Percentiles rank a stretch among this genome's conserved stretches.
phyloP scores from a whole-genome alignment of 2,797 vertebrate species.

The Scyliorhinus canicula region DNA sequence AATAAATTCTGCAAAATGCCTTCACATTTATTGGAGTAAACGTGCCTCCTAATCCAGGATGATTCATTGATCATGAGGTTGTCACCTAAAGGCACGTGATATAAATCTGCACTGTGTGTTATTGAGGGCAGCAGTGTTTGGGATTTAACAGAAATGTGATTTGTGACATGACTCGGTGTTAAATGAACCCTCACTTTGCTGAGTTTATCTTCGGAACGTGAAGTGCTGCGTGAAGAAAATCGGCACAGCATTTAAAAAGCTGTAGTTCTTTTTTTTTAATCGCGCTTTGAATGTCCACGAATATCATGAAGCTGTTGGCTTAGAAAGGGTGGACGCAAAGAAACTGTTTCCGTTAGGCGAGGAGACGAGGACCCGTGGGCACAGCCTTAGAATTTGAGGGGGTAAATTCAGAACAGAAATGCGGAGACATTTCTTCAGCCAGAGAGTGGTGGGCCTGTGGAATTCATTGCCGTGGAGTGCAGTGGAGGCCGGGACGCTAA shows the following conservation, averaged over 20 bases:
- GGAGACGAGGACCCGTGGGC: too few species aligned
- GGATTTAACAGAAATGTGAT: not conserved
- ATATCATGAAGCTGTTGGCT: not conserved
- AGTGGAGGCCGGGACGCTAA: too few species aligned
- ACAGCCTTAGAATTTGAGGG: too few species aligned
- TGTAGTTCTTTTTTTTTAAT: too few species aligned
- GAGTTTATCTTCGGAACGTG: not conserved
- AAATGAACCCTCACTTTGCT: not conserved
- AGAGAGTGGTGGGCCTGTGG: too few species aligned
- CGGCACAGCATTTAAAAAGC: not conserved
- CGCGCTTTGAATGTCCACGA: not conserved
- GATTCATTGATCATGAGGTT: slow-evolving; percentile 25
- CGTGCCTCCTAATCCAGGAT: slow-evolving; percentile 13
- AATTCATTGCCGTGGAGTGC: too few species aligned
- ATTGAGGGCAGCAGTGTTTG: not conserved
- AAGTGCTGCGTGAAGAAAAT: not conserved
- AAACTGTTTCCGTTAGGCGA: too few species aligned
- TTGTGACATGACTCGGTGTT: not conserved
- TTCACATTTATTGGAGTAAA: slow-evolving; percentile 17
- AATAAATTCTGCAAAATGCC: slow-evolving; percentile 28
- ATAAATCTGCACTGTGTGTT: not conserved
- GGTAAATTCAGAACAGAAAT: too few species aligned
- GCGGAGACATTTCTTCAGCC: too few species aligned
- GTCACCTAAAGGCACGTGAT: slow-evolving; percentile 14
- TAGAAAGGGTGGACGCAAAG: too few species aligned